Conservation (phyloP, 2,797 vertebrate genomes). For the Hozukius guyotensis region DNA sequence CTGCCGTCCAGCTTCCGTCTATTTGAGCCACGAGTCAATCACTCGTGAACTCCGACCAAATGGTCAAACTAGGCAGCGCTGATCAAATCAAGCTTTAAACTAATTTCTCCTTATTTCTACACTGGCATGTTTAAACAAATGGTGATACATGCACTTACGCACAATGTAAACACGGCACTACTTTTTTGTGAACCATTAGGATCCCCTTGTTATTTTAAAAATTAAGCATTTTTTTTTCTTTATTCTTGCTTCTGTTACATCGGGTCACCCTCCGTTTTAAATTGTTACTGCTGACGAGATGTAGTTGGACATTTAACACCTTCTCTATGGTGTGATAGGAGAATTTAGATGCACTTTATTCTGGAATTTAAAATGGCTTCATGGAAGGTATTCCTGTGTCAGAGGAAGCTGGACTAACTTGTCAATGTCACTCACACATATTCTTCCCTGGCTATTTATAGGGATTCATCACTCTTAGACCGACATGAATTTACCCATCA, state of each 20-base stretch:
- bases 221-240: background rate
- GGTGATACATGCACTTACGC: background rate
- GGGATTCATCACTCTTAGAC: slow-evolving; percentile 22
- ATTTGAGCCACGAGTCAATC: too few species aligned
- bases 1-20: too few species aligned
- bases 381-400: background rate
- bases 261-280: background rate
- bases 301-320: background rate
- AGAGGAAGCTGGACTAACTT: slow-evolving; percentile 6
- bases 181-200: background rate
- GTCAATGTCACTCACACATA: slow-evolving; percentile 22
- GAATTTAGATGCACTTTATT: background rate
- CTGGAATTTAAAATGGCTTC: background rate
- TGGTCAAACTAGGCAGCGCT: too few species aligned
- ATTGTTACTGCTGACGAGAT: background rate
- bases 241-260: background rate
- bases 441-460: slow-evolving; percentile 38
- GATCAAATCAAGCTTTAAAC: too few species aligned
- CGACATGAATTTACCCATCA: slow-evolving; percentile 56
- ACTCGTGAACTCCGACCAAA: too few species aligned
- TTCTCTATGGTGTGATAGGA: background rate
- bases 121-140: background rate
- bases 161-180: background rate
- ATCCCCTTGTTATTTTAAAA: background rate
- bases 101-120: background rate